Evolutionary conservation across 1,140 invertebrate species (phyloP), one percentile per base, ranked within the genome.

Genomic region (Rhysida immarginata): DNA sequence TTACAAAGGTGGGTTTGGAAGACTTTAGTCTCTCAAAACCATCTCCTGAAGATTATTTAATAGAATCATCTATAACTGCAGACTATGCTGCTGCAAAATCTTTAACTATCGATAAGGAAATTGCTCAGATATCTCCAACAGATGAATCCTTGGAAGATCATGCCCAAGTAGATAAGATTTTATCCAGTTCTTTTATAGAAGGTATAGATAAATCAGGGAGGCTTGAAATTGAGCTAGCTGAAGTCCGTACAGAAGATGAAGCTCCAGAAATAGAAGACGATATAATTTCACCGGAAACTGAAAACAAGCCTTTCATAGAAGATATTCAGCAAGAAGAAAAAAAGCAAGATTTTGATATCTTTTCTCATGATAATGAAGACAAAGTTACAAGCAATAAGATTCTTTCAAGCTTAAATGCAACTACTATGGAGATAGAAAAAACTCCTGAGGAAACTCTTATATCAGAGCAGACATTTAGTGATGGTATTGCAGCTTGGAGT

Each of bases 181-280:
- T 53, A 2, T 51, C 53, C 1, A 55, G 57, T 26, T 45, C 53
- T 0, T 53, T 55, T 53, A 43, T 55, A 55, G 58, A 60, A 27
- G 8, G 53, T 16, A 16, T 58, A 13, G 56, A 60, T 16, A 57
- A 54, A 18, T 49, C 54, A n/a, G 60, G 61, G 1, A 58, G 62
- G n/a, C 60, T 61, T 20, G 65, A 66, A n/a, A 58, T 63, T n/a
- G 65, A 66, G 26, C 46, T 66, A 2, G 42, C 61, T 14, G 65
- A 66, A 50, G 64, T 64, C 0, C 55, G 63, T 20, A 66, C 65
- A 2, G 65, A 66, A 61, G 65, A 66, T 48, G 65, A 66, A 55
- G 65, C 65, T 11, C 65, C 65, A 0, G 65, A 66, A 53, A 63
- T 66, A 26, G 65, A 66, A 57, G 64, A 66, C 46, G 63, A 64